Conservation (phyloP, 1,140 invertebrate species). For the Neodiprion lecontei region DNA sequence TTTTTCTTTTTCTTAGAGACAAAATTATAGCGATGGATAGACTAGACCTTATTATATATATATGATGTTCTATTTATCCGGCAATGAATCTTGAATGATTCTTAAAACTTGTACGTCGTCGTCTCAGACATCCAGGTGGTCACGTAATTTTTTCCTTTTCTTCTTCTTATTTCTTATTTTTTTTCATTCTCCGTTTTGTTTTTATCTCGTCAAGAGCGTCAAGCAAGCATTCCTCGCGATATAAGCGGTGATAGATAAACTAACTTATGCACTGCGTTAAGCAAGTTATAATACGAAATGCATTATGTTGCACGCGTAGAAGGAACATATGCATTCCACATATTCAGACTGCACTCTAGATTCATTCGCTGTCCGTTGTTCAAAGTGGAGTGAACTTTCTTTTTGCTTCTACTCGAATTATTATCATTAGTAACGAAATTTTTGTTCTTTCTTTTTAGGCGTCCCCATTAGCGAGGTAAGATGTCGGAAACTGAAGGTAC, state of each 20-base stretch:
- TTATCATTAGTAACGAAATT: not conserved
- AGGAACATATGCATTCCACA: not conserved
- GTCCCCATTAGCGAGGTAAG: not conserved
- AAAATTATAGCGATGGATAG: too few relatives aligned
- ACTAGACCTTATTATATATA: too few relatives aligned
- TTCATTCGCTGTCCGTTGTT: too few relatives aligned
- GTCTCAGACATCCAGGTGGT: too few relatives aligned
- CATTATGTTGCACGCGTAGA: not conserved
- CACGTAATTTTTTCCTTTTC: not conserved
- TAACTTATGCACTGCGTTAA: not conserved
- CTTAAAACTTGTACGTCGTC: too few relatives aligned
- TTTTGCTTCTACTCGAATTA: not conserved
- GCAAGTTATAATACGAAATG: not conserved
- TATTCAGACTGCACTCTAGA: too few relatives aligned
- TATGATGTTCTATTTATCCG: too few relatives aligned
- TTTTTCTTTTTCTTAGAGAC: too few relatives aligned
- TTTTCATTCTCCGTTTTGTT: not conserved
- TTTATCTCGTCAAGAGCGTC: not conserved
- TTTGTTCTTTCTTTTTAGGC: not conserved
- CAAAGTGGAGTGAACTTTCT: too few relatives aligned
- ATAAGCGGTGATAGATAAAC: not conserved
- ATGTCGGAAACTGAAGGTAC: constrained; percentile 7
- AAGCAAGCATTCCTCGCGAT: constrained; percentile 1
- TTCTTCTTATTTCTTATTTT: not conserved
- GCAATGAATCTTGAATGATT: too few relatives aligned